A percentile compares a stretch with the other conserved stretches of the same genome.
Evolutionary conservation across 2,113 vertebrate species (phyloP).

Genomic region (Pachycephala philippinensis): DNA sequence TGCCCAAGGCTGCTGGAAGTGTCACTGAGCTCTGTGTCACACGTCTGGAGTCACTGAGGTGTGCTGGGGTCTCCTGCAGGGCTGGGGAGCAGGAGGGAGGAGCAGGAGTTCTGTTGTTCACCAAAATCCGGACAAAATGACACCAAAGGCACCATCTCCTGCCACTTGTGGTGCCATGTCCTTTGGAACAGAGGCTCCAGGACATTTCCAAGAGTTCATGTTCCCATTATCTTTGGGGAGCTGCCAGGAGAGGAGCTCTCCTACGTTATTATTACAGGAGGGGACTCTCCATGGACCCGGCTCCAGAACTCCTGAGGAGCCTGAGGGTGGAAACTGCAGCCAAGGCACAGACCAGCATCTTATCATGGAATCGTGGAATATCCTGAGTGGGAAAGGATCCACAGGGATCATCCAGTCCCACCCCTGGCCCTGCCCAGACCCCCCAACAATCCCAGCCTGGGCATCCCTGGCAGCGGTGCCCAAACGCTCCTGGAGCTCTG

Average conservation of each 20-base stretch:
- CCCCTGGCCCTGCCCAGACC: fast-evolving
- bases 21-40: background rate
- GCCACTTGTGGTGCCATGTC: background rate
- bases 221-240: background rate
- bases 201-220: background rate
- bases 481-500: background rate
- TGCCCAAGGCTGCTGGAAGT: background rate
- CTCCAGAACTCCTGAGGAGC: background rate
- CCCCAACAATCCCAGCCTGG: background rate
- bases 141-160: background rate
- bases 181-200: background rate
- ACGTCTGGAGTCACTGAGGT: background rate
- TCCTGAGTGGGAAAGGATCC: fast-evolving
- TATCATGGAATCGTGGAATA: fast-evolving
- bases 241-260: background rate
- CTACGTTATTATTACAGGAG: background rate
- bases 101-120: background rate
- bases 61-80: background rate
- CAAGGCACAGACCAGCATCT: background rate
- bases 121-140: background rate
- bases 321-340: background rate
- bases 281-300: fast-evolving
- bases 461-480: background rate
- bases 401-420: fast-evolving
- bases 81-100: background rate